These are phyloP conservation scores for Nipponacmea schrenckii DNA, from an alignment of 2,888 invertebrate genomes.

Conservation along the genomic window DNA sequence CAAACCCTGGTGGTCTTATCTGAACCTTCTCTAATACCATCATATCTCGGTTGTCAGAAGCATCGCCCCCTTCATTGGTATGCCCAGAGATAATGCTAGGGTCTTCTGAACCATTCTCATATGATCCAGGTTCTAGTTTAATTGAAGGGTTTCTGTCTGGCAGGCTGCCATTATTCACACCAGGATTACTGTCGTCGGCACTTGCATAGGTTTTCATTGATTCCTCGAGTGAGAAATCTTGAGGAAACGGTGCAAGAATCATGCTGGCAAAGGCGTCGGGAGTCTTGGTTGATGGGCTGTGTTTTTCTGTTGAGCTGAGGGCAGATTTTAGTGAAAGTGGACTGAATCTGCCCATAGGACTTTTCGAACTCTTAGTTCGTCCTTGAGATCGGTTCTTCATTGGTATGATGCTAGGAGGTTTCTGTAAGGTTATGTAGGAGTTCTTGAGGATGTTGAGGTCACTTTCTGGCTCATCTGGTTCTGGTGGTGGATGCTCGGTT, in stretches of 20 bases:
- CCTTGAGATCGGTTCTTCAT: background rate
- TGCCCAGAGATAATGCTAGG: background rate
- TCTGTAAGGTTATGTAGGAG: background rate
- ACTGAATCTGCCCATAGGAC: background rate
- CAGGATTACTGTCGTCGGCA: constrained; percentile 2
- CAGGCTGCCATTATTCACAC: background rate
- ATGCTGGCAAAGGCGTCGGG: constrained; percentile 11
- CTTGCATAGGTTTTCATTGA: constrained; percentile 6
- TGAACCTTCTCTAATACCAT: constrained; percentile 14
- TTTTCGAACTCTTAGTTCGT: background rate
- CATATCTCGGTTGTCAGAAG: background rate
- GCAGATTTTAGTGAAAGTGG: constrained; percentile 6
- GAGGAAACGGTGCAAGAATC: background rate
- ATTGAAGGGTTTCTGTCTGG: background rate
- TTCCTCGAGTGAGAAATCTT: background rate
- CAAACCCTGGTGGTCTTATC: constrained; percentile 41
- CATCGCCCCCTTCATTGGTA: background rate
- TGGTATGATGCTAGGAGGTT: constrained; percentile 2
- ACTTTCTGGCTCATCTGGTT: background rate
- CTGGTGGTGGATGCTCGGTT: background rate
- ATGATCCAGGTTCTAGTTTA: background rate
- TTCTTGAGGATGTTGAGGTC: background rate
- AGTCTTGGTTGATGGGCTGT: constrained; percentile 8
- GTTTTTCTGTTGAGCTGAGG: constrained; percentile 10
- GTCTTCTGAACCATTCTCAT: background rate